Conservation (phyloP, 2,888 invertebrate genomes). For the Erynnis tages region DNA sequence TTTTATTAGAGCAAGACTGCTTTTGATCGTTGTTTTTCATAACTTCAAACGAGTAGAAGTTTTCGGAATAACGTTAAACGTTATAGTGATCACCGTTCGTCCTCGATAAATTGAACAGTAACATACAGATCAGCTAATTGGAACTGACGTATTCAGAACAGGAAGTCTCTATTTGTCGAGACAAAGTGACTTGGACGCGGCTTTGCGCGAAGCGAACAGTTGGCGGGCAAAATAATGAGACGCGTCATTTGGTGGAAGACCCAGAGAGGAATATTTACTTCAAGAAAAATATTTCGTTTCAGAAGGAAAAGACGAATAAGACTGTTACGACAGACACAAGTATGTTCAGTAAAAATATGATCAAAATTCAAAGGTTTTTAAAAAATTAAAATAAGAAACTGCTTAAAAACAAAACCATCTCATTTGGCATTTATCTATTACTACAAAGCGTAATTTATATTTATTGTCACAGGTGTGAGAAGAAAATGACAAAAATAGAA, state of each 20-base stretch:
- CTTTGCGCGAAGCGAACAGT: conserved; percentile 16
- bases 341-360: neutral
- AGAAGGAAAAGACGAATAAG: neutral
- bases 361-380: neutral
- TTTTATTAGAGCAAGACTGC: no score
- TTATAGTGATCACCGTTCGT: neutral
- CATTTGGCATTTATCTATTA: conserved; percentile 67
- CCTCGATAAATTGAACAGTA: conserved; percentile 9
- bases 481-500: conserved; percentile 55
- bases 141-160: conserved; percentile 10
- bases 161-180: conserved; percentile 13
- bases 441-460: conserved; percentile 79
- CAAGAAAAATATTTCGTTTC: conserved; percentile 17
- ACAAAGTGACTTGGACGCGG: conserved; percentile 16
- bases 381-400: neutral
- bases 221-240: conserved; percentile 25
- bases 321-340: neutral
- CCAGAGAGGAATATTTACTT: conserved; percentile 17
- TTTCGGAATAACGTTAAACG: neutral
- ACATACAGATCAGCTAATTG: conserved; percentile 8
- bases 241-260: conserved; percentile 21
- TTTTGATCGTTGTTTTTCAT: no score
- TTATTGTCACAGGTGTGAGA: conserved; percentile 80
- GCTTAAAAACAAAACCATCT: conserved; percentile 36
- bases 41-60: no score